These are phyloP conservation scores for Oscheius onirici DNA, from an alignment of 2,888 invertebrate genomes.

Conservation along the genomic window DNA sequence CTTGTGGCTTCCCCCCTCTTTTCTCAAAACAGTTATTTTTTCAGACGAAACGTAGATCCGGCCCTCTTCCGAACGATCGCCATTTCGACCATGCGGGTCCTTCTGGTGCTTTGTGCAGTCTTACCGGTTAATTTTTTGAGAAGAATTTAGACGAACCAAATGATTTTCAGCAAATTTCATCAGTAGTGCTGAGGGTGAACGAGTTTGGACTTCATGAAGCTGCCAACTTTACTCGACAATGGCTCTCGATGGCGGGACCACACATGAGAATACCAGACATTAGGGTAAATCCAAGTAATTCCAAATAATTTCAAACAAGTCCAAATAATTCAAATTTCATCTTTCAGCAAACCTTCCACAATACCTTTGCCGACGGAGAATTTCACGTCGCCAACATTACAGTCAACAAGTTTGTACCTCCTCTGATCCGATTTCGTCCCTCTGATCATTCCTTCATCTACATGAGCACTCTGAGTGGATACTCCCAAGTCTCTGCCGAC, in stretches of 20 bases:
- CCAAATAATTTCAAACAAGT: too few relatives aligned
- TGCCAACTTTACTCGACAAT: slow-evolving; percentile 66
- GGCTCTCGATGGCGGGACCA: slow-evolving; percentile 63
- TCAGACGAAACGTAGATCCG: neutral
- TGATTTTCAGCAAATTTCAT: slow-evolving; percentile 14
- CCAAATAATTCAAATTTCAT: neutral
- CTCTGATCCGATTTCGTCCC: slow-evolving; percentile 63
- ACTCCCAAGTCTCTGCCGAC: slow-evolving; percentile 57
- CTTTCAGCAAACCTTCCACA: slow-evolving; percentile 57
- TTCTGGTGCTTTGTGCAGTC: neutral
- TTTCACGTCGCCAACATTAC: slow-evolving; percentile 59
- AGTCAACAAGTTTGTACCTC: slow-evolving; percentile 60
- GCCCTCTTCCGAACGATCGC: slow-evolving; percentile 12
- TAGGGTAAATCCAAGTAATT: slow-evolving; percentile 35
- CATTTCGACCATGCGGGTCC: slow-evolving; percentile 16
- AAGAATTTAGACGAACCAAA: neutral
- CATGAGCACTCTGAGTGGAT: slow-evolving; percentile 65
- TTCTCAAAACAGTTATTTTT: neutral
- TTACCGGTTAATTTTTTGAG: neutral
- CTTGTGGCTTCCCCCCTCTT: slow-evolving; percentile 7
- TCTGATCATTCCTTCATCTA: slow-evolving; percentile 64
- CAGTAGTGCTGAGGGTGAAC: slow-evolving; percentile 53
- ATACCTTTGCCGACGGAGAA: slow-evolving; percentile 62
- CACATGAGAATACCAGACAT: slow-evolving; percentile 61
- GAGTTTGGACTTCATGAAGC: slow-evolving; percentile 63